These are phyloP conservation scores for Pongo pygmaeus DNA, from an alignment of 2,113 vertebrate species.

Conservation along the genomic window DNA sequence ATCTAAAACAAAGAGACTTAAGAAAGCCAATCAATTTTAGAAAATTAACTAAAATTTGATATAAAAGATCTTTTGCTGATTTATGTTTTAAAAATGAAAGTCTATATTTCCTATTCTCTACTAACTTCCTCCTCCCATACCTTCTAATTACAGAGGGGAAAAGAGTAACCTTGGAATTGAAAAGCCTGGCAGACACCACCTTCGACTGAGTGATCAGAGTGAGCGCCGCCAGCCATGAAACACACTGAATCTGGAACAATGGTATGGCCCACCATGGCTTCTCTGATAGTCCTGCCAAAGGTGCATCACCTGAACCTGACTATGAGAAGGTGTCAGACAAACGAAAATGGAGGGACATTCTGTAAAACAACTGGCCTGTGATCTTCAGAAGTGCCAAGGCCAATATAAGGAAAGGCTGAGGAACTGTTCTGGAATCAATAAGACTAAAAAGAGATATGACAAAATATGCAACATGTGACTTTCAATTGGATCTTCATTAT, in stretches of 20 bases:
- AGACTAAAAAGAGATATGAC: background rate
- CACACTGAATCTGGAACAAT: accelerated
- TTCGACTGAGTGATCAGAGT: background rate
- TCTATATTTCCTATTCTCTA: background rate
- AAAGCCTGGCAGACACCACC: background rate
- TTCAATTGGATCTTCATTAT: background rate
- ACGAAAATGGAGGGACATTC: background rate
- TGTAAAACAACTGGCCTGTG: background rate
- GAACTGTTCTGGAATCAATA: background rate
- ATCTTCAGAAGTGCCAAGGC: background rate
- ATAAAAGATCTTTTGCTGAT: background rate
- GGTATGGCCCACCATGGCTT: background rate
- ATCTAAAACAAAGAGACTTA: background rate
- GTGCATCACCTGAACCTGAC: background rate
- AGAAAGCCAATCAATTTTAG: background rate
- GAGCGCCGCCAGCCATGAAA: accelerated
- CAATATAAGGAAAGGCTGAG: background rate
- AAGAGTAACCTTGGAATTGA: background rate
- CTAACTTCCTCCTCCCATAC: background rate
- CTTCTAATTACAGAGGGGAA: background rate
- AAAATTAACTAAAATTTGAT: background rate
- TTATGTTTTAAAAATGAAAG: background rate
- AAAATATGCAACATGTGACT: background rate
- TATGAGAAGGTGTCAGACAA: background rate
- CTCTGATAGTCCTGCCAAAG: background rate